phyloP scores from a whole-genome alignment of 2,888 invertebrate species.

The Lissocephala sabroskyi region DNA sequence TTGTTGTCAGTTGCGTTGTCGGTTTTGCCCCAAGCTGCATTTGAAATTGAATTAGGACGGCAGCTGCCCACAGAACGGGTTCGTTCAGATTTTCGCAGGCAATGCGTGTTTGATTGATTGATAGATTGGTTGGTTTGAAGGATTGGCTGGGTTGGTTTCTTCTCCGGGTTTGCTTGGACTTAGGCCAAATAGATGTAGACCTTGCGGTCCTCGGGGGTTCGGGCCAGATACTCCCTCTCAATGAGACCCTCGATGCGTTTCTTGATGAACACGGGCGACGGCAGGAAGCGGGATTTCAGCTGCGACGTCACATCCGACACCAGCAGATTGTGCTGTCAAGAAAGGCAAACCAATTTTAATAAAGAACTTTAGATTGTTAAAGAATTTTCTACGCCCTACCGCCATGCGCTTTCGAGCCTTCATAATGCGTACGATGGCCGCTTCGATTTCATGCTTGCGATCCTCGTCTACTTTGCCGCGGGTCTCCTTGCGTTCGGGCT shows the following conservation, averaged over 20 bases:
- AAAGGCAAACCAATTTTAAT: conserved; percentile 1
- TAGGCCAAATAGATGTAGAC: conserved; percentile 97
- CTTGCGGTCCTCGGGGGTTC: conserved; percentile 97
- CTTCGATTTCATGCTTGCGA: conserved; percentile 99
- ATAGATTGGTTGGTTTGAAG: too few relatives aligned
- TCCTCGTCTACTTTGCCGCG: conserved; percentile 99
- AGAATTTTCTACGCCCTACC: conserved; percentile 75
- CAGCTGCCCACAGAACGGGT: too few relatives aligned
- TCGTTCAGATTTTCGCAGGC: too few relatives aligned
- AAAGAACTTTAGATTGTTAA: neutral
- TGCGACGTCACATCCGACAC: conserved; percentile 98
- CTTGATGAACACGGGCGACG: conserved; percentile 98
- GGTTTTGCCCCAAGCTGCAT: too few relatives aligned
- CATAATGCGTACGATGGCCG: conserved; percentile 98
- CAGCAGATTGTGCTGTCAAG: conserved; percentile 86
- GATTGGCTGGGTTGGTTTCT: too few relatives aligned
- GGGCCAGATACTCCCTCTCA: conserved; percentile 98
- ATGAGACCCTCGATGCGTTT: conserved; percentile 99
- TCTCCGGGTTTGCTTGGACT: too few relatives aligned
- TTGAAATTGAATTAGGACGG: too few relatives aligned
- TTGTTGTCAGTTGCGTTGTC: too few relatives aligned
- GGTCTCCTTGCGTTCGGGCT: conserved; percentile 99
- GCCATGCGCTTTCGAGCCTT: conserved; percentile 96
- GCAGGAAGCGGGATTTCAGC: conserved; percentile 95
- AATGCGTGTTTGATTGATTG: too few relatives aligned